Evolutionary conservation across 2,888 invertebrate species (phyloP), one percentile per base, ranked within the genome.

Genomic region (Drosophila niveifrons): DNA sequence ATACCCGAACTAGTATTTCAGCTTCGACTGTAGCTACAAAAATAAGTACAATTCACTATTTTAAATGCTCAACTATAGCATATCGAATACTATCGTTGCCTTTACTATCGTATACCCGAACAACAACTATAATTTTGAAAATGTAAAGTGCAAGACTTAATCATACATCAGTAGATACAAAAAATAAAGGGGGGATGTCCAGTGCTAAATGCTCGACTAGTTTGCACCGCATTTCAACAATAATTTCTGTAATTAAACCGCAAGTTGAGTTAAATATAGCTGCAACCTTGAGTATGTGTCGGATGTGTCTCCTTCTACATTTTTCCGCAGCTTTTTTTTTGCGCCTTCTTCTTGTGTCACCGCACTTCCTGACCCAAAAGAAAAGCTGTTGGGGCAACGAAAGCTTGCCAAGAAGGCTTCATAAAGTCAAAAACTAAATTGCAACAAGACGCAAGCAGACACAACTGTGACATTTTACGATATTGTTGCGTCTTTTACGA

Each of bases 401-500:
- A 55, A 72, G 23, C 28, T 15, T 4, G 41, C 55, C 51, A 74
- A 47, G 43, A 66, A 55, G 68, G 47, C 51, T 51, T 58, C 31
- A 62, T 55, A 67, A 59, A 56, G 71, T 23, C 18, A 43, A 75
- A 75, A 63, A 55, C 17, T 34, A 18, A 75, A 74, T 55, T 73
- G 74, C 75, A 78, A 65, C 15, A 75, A 62, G 10, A 51, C 59
- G 29, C 65, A 41, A 47, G 9, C 43, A 43, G 13, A 18, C 39
- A 34, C 43, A 57, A 52, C 48, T 78, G 67, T 73, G 78, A 78
- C 78, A 73, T 63, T 77, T 75, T 78, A 78, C 75, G 65, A 75
- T 61, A 75, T 68, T 56, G 53, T 56, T 75, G 65, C 66, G 61
- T 75, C 75, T 75, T 75, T 75, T 75, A 78, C 75, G 79, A 76